Percentiles rank a stretch among this genome's conserved stretches.
These are phyloP conservation scores for Furnarius figulus DNA, from an alignment of 2,113 vertebrate species.

Conservation along the genomic window DNA sequence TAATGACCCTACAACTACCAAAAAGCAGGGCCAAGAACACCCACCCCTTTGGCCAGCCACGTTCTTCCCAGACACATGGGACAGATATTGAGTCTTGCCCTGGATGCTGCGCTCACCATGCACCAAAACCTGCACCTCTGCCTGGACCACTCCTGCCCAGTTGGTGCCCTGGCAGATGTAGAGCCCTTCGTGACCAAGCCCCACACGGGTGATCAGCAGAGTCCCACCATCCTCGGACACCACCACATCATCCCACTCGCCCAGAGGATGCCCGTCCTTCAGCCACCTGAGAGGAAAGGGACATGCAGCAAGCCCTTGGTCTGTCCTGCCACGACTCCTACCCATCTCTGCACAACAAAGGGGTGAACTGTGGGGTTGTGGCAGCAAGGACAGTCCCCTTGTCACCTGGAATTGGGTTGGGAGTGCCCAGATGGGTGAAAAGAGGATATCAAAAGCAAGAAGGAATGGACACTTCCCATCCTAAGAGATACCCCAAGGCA, in stretches of 20 bases:
- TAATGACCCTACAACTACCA: background rate
- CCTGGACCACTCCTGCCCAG: slow-evolving; percentile 56
- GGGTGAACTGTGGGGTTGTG: background rate
- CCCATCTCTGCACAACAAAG: background rate
- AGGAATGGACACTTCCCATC: background rate
- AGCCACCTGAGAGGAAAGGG: slow-evolving; percentile 60
- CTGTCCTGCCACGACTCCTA: background rate
- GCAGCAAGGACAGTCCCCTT: background rate
- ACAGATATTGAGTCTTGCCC: accelerated
- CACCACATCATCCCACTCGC: background rate
- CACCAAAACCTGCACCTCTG: slow-evolving; percentile 65
- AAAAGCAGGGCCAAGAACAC: background rate
- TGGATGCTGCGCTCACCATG: slow-evolving; percentile 48
- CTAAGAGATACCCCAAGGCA: background rate
- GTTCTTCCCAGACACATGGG: accelerated
- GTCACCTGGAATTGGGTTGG: background rate
- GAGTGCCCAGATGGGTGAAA: background rate
- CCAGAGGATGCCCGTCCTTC: slow-evolving; percentile 43
- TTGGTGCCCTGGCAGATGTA: slow-evolving; percentile 73
- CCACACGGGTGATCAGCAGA: slow-evolving; percentile 21
- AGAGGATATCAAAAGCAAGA: background rate
- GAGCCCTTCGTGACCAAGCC: slow-evolving; percentile 44
- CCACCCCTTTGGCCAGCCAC: accelerated
- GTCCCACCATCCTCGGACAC: background rate
- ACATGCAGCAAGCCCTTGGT: too few relatives aligned